These are phyloP conservation scores for Eupsilia transversa DNA, from an alignment of 2,888 invertebrate species.

Conservation along the genomic window DNA sequence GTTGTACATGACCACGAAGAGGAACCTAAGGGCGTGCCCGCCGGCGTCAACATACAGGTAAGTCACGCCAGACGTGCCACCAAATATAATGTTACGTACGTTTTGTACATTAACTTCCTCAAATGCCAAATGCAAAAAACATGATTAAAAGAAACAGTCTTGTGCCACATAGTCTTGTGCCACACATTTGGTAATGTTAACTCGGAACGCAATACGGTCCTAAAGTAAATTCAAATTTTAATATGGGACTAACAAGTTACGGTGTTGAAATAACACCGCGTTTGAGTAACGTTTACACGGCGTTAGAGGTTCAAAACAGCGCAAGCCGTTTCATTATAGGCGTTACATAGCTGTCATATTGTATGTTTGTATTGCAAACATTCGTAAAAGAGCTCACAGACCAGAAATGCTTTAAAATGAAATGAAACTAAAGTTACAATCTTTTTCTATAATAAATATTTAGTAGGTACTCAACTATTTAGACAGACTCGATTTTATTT, in stretches of 20 bases:
- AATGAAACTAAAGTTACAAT: background rate
- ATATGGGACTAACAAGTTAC: background rate
- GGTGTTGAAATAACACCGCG: background rate
- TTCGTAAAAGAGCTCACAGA: background rate
- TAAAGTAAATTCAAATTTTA: slow-evolving; percentile 2
- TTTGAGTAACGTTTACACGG: background rate
- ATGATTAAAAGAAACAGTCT: background rate
- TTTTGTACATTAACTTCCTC: slow-evolving; percentile 15
- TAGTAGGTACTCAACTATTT: background rate
- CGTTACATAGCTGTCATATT: slow-evolving; percentile 2
- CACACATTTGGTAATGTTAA: background rate
- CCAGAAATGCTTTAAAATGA: background rate
- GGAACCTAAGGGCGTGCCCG: slow-evolving; percentile 85
- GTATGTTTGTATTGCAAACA: slow-evolving; percentile 6
- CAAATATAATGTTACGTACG: slow-evolving; percentile 31
- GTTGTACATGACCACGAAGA: slow-evolving; percentile 83
- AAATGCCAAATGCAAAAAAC: background rate
- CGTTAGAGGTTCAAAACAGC: slow-evolving; percentile 14
- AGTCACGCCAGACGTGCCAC: slow-evolving; percentile 56
- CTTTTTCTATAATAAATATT: background rate
- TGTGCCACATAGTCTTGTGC: background rate
- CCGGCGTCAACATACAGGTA: slow-evolving; percentile 86
- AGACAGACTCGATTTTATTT: background rate
- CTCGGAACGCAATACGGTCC: background rate
- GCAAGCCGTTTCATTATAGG: slow-evolving; percentile 16